Evolutionary conservation across 2,888 invertebrate species (phyloP).

Genomic region (Meiosimyza platycephala): DNA sequence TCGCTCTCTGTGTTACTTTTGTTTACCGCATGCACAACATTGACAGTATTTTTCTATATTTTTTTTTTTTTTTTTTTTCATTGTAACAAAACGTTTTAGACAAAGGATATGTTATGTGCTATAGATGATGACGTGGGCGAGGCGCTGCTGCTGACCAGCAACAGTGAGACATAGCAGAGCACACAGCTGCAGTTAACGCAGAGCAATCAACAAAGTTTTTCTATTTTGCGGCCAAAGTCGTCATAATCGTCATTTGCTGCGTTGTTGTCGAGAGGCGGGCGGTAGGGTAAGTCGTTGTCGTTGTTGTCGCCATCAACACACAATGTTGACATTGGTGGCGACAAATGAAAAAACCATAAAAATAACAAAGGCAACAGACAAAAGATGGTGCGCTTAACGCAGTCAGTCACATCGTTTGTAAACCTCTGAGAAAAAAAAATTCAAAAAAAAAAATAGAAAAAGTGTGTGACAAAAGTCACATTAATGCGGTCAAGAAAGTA

Average conservation of each 20-base stretch:
- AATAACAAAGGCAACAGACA: slow-evolving; percentile 4
- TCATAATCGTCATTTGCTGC: no score
- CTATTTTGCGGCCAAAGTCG: slow-evolving; percentile 49
- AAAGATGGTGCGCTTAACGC: background rate
- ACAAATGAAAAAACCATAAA: slow-evolving; percentile 24
- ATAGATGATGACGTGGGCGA: background rate
- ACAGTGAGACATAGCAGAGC: slow-evolving; percentile 28
- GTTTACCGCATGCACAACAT: background rate
- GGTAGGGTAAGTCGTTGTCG: background rate
- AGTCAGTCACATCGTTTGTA: background rate
- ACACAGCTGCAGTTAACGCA: slow-evolving; percentile 59
- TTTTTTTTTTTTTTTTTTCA: no score
- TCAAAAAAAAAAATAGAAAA: background rate
- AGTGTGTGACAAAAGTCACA: background rate
- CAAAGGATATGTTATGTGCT: background rate
- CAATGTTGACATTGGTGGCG: slow-evolving; percentile 6
- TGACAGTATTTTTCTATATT: background rate
- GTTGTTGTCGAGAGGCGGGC: no score
- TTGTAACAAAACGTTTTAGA: background rate
- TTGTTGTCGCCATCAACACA: background rate
- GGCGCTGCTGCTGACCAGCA: no score
- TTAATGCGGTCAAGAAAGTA: background rate
- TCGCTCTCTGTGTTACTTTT: background rate
- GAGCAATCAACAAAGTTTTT: slow-evolving; percentile 62
- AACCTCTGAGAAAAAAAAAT: background rate